phyloP scores from a whole-genome alignment of 2,888 invertebrate species.

The Leptinotarsa haldemani region DNA sequence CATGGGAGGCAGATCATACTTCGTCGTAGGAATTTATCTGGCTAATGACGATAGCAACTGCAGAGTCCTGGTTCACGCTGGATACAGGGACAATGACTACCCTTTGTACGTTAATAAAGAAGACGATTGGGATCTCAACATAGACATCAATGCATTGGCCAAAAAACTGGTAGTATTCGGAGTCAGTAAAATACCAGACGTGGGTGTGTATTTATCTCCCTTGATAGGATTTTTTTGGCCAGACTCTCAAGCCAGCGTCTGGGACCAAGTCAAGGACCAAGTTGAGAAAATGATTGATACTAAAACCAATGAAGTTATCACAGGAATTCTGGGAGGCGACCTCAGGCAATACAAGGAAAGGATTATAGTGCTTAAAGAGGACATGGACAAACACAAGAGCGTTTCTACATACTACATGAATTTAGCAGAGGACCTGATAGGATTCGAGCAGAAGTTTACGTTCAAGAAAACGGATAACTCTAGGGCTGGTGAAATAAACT shows the following conservation, averaged over 20 bases:
- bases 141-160: neutral
- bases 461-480: slow-evolving; percentile 5
- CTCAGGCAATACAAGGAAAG: slow-evolving; percentile 5
- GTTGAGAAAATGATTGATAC: slow-evolving; percentile 7
- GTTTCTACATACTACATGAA: slow-evolving; percentile 23
- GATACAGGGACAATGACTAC: neutral
- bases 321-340: slow-evolving; percentile 11
- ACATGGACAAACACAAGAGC: neutral
- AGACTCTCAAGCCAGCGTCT: slow-evolving; percentile 13
- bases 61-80: slow-evolving; percentile 1
- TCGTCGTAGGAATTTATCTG: neutral
- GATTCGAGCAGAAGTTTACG: slow-evolving; percentile 29
- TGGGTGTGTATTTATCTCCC: slow-evolving; percentile 4
- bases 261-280: slow-evolving; percentile 23
- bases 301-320: slow-evolving; percentile 13
- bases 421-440: slow-evolving; percentile 24
- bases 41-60: neutral
- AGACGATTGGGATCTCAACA: neutral
- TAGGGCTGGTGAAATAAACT: slow-evolving; percentile 19
- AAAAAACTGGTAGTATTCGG: slow-evolving; percentile 13
- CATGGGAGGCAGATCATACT: neutral
- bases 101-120: neutral
- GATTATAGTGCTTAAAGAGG: neutral
- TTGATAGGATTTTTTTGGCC: slow-evolving; percentile 30
- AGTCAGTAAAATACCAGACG: slow-evolving; percentile 17